Base-by-base conservation (phyloP, 2,797 vertebrate species). In the Lemur catta region DNA sequence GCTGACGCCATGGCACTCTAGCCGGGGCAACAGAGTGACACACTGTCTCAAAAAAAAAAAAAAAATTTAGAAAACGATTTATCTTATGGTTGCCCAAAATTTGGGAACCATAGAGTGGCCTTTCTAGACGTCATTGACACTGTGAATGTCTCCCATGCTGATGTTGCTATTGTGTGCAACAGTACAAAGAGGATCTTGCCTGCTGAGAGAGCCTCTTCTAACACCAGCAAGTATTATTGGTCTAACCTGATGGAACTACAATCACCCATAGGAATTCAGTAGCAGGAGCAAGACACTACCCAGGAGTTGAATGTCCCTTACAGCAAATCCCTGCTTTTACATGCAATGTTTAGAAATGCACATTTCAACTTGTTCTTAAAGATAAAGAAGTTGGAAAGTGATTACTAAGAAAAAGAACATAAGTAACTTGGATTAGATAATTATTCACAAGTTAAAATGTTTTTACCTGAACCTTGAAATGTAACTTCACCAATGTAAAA, bases 51-150 rank as follows among this genome's bases (percentile, higher is more conserved):
- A n/a, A n/a, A n/a, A n/a, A n/a, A n/a, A n/a, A n/a, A n/a, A n/a
- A n/a, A n/a, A n/a, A 91, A 59, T 82, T 82, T 76, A 81, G 48
- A 92, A 81, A 67, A 84, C 12, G 2, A 24, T 22, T 79, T 91
- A 84, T 92, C 35, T 79, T 43, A 61, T n/a, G 30, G 30, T 35
- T 71, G n/a, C 33, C 14, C 28, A 8, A 84, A 81, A 92, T 75
- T 87, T 91, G 89, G 71, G 85, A 93, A 96, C 84, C 74, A 89
- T 84, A 89, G 67, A 92, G 84, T 94, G 94, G 91, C 76, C 95
- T 84, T 97, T 96, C 94, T 96, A 24, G 28, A 43, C 26, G 4
- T 59, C 76, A 89, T 5, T 86, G 85, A 71, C 17, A 71, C 28
- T 26, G 57, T 57, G 57, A 43, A 46, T 59, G 38, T 33, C 55